Conservation (phyloP, 2,888 invertebrate genomes). For the Melikaiella ostensackeni region DNA sequence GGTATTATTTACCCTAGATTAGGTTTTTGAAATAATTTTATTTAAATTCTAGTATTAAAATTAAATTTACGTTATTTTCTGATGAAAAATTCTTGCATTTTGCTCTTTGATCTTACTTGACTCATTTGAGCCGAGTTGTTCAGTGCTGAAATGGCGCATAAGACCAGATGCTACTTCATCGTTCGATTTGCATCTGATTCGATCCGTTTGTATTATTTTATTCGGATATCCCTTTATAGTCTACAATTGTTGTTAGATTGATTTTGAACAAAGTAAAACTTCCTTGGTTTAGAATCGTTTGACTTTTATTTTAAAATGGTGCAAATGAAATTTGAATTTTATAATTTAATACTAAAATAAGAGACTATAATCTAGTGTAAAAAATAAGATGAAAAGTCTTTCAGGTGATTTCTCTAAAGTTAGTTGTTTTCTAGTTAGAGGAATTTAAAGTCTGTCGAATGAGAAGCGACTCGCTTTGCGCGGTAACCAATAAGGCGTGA, state of each 20-base stretch:
- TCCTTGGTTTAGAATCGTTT: background rate
- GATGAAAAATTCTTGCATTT: background rate
- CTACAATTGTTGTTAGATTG: background rate
- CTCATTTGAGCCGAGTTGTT: background rate
- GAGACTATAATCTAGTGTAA: background rate
- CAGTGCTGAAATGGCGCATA: background rate
- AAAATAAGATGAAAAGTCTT: background rate
- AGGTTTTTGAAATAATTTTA: background rate
- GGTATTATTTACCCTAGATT: background rate
- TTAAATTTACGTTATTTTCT: background rate
- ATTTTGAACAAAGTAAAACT: background rate
- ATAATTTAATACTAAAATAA: too few species aligned
- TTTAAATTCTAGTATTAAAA: background rate
- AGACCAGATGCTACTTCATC: background rate
- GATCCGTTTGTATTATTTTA: background rate
- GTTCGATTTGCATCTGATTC: conserved; percentile 23
- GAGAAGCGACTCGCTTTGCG: background rate
- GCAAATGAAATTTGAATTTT: too few species aligned
- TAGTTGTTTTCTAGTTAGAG: background rate
- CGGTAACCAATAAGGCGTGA: too few species aligned
- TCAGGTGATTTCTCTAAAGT: background rate
- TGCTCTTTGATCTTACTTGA: background rate
- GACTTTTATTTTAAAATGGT: too few species aligned
- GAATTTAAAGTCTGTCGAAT: background rate
- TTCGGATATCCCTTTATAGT: background rate